These are phyloP conservation scores for Darevskia nairensis DNA, from an alignment of 2,797 vertebrate genomes.

Conservation along the genomic window DNA sequence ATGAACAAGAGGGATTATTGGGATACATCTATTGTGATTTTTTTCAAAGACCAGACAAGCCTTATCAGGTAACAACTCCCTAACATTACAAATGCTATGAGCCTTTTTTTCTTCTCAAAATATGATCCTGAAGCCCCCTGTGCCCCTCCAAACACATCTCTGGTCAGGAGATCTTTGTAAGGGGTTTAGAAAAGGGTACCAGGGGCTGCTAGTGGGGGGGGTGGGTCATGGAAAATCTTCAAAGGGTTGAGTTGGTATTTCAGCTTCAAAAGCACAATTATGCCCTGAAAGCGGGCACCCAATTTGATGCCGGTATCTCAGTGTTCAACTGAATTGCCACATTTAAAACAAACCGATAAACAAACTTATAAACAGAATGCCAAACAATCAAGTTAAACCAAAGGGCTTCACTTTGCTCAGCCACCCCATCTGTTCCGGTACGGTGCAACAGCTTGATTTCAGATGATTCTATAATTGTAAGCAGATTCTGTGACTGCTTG, in stretches of 20 bases:
- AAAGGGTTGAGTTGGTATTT: neutral
- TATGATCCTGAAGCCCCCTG: neutral
- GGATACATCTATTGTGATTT: constrained; percentile 99
- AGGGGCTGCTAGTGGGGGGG: no score
- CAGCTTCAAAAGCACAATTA: neutral
- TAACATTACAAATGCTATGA: neutral
- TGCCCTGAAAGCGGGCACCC: neutral
- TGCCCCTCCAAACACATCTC: neutral
- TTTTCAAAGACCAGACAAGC: constrained; percentile 91
- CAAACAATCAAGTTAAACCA: neutral
- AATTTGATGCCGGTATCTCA: neutral
- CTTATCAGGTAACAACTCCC: constrained; percentile 88
- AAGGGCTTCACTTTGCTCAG: neutral
- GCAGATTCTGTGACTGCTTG: neutral
- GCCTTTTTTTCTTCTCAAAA: neutral
- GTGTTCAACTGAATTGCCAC: neutral
- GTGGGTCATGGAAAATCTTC: neutral
- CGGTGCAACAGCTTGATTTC: neutral
- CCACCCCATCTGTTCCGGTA: neutral
- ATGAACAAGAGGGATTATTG: constrained; percentile 92
- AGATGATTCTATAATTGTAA: neutral
- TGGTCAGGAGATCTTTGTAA: no score
- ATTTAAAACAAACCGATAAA: neutral
- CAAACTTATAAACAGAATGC: neutral
- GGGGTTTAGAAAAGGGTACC: neutral